Conservation (phyloP, 30 jellyfish, hydroid and myxozoan species). For the Aurelia aurita region DNA sequence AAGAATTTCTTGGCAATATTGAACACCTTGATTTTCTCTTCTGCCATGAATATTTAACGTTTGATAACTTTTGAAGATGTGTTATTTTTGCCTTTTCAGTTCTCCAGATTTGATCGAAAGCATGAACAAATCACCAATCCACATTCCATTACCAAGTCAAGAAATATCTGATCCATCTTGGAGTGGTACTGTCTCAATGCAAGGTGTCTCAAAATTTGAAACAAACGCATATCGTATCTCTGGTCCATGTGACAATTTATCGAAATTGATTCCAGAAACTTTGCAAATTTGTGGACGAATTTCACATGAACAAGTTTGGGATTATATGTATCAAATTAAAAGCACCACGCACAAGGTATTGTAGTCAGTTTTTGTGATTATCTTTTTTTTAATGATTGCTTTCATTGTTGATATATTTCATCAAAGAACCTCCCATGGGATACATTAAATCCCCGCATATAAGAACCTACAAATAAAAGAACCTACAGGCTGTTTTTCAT, state of each 20-base stretch:
- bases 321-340: conserved; percentile 84
- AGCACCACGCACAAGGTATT: conserved; percentile 63
- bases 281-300: conserved; percentile 90
- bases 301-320: conserved; percentile 95
- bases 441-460: too few relatives aligned
- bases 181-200: conserved; percentile 90
- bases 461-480: too few relatives aligned
- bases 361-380: too few relatives aligned
- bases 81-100: neutral
- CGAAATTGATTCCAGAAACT: conserved; percentile 87
- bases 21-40: neutral
- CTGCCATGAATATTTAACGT: neutral
- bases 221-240: conserved; percentile 89
- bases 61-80: neutral
- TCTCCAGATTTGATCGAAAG: conserved; percentile 66
- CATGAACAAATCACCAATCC: conserved; percentile 58
- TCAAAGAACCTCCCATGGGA: too few relatives aligned
- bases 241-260: conserved; percentile 90
- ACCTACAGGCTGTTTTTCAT: too few relatives aligned
- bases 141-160: conserved; percentile 58
- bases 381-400: too few relatives aligned
- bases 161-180: conserved; percentile 76
- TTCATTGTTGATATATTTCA: too few relatives aligned
- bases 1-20: too few relatives aligned
- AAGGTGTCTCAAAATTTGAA: conserved; percentile 85